phyloP scores from a whole-genome alignment of 2,113 vertebrate species.

The Ramphastos sulfuratus region DNA sequence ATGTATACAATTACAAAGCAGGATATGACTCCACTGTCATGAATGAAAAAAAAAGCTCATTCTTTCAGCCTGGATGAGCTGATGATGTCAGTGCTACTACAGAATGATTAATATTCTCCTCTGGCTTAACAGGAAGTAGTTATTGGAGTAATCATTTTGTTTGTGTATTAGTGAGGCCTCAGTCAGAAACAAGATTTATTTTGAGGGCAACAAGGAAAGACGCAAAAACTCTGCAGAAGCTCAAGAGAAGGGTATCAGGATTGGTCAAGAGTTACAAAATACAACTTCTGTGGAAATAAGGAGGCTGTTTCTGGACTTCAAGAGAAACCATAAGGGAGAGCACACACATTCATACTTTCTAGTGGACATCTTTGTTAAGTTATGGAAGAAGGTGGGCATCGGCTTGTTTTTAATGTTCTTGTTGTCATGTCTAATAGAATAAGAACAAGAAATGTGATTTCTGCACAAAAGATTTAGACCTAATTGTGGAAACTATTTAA shows the following conservation, averaged over 20 bases:
- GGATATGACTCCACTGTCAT: background rate
- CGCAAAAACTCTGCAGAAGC: background rate
- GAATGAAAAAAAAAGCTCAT: background rate
- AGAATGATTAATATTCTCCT: background rate
- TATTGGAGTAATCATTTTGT: background rate
- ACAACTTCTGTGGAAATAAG: background rate
- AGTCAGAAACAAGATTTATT: background rate
- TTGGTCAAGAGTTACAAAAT: background rate
- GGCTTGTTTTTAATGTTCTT: background rate
- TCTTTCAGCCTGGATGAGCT: background rate
- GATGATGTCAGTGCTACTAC: background rate
- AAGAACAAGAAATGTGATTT: background rate
- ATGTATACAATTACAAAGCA: background rate
- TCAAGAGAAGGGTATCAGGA: background rate
- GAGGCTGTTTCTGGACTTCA: background rate
- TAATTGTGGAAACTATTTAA: background rate
- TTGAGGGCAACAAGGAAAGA: background rate
- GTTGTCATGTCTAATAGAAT: background rate
- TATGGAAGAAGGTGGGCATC: background rate
- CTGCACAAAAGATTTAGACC: background rate
- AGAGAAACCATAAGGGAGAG: background rate
- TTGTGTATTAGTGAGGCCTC: background rate
- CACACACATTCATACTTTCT: background rate
- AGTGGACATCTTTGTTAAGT: background rate
- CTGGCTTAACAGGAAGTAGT: background rate